Evolutionary conservation across 2,797 vertebrate genomes (phyloP).

Genomic region (Darevskia mixta): DNA sequence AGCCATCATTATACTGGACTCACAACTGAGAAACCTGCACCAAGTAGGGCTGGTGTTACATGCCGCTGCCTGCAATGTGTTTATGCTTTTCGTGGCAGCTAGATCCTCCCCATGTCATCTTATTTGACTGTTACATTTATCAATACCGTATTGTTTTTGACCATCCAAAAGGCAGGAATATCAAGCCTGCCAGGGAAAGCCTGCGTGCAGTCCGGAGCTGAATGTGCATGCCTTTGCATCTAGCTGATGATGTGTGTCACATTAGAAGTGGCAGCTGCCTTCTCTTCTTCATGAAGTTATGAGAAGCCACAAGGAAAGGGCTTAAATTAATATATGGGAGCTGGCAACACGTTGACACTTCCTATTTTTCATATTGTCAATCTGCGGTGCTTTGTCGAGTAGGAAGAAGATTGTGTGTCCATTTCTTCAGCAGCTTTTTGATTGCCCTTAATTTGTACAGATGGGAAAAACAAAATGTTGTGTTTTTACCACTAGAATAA

Average conservation of each 20-base stretch:
- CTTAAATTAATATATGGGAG: slow-evolving; percentile 36
- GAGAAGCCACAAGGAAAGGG: background rate
- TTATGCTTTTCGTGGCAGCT: background rate
- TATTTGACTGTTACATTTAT: background rate
- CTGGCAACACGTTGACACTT: slow-evolving; percentile 18
- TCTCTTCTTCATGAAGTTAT: background rate
- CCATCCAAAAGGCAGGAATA: slow-evolving; percentile 22
- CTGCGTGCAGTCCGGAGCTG: background rate
- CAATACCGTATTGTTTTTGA: slow-evolving; percentile 2
- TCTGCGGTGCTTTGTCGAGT: slow-evolving; percentile 6
- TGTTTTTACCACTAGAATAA: background rate
- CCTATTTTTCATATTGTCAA: slow-evolving; percentile 35
- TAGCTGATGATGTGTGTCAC: background rate
- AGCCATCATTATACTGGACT: background rate
- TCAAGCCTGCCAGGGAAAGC: slow-evolving; percentile 20
- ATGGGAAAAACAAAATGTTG: background rate
- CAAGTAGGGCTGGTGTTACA: background rate
- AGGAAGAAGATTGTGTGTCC: slow-evolving; percentile 22
- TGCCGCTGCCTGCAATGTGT: background rate
- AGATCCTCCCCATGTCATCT: background rate
- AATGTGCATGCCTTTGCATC: background rate
- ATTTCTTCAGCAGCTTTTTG: slow-evolving; percentile 17
- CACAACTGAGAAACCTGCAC: background rate
- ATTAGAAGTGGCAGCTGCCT: slow-evolving; percentile 34
- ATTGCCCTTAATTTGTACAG: slow-evolving; percentile 17